These are phyloP conservation scores for Tragelaphus imberbis DNA, from an alignment of 2,113 vertebrate genomes.

Conservation along the genomic window DNA sequence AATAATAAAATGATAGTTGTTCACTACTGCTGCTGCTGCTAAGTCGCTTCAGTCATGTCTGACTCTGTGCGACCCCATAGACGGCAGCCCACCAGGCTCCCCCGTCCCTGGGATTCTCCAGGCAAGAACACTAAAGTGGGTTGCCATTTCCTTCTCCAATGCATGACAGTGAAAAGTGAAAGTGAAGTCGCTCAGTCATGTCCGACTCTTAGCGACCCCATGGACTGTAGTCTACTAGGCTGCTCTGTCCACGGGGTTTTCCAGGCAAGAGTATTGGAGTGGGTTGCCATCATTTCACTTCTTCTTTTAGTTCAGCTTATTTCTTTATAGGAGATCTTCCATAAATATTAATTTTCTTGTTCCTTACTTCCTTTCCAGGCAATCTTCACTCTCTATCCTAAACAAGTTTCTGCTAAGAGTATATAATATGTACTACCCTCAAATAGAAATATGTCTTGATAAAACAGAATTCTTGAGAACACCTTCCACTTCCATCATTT, in stretches of 20 bases:
- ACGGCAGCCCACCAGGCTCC: no score
- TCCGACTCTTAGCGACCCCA: rapidly evolving
- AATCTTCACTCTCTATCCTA: background rate
- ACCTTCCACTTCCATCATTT: background rate
- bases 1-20: background rate
- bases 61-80: no score
- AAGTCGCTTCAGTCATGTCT: no score
- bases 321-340: background rate
- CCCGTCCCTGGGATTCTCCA: no score
- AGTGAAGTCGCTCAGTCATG: no score
- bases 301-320: background rate
- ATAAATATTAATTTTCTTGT: background rate
- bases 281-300: background rate
- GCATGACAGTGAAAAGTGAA: no score
- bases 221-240: no score
- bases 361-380: background rate
- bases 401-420: background rate
- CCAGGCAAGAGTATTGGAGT: no score
- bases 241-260: no score
- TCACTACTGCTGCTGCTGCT: background rate
- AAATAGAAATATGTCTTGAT: background rate
- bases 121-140: no score
- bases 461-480: background rate
- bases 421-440: background rate
- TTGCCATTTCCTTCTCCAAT: no score